phyloP scores from a whole-genome alignment of 1,140 invertebrate species.

The Chironomus tepperi region DNA sequence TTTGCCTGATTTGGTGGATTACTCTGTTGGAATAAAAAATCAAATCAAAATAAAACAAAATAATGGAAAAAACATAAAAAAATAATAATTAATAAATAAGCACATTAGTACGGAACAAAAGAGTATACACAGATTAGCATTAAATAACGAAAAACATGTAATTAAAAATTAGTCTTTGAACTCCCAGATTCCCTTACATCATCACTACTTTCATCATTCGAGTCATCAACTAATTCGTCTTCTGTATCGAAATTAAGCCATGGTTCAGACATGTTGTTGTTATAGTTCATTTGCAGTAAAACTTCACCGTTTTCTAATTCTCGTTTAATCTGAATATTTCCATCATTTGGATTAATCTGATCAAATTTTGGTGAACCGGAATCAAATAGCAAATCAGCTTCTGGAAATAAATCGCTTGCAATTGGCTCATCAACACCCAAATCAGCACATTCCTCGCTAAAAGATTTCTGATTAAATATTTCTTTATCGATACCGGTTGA shows the following conservation, averaged over 20 bases:
- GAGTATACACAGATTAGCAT: not conserved
- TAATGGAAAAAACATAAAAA: too few species aligned
- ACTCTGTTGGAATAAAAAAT: too few species aligned
- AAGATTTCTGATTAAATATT: conserved; percentile 53
- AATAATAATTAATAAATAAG: too few species aligned
- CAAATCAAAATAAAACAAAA: too few species aligned
- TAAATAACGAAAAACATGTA: not conserved
- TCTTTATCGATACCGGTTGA: conserved; percentile 47
- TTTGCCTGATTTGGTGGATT: too few species aligned
- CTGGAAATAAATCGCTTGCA: conserved; percentile 65
- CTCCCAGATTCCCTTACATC: not conserved
- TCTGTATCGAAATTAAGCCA: conserved; percentile 19
- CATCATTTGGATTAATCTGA: conserved; percentile 1
- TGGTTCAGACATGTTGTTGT: not conserved
- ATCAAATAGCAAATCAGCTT: conserved; percentile 60
- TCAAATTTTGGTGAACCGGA: conserved; percentile 7
- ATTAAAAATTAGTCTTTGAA: not conserved
- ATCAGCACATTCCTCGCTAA: conserved; percentile 68
- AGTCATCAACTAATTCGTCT: not conserved
- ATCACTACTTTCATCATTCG: not conserved
- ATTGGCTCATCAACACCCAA: conserved; percentile 66
- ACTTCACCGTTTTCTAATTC: conserved; percentile 9
- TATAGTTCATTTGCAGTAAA: conserved; percentile 7
- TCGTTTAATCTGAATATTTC: not conserved
- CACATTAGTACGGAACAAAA: too few species aligned